Conservation (phyloP, 2,888 invertebrate species). For the Ophioninae sp. region DNA sequence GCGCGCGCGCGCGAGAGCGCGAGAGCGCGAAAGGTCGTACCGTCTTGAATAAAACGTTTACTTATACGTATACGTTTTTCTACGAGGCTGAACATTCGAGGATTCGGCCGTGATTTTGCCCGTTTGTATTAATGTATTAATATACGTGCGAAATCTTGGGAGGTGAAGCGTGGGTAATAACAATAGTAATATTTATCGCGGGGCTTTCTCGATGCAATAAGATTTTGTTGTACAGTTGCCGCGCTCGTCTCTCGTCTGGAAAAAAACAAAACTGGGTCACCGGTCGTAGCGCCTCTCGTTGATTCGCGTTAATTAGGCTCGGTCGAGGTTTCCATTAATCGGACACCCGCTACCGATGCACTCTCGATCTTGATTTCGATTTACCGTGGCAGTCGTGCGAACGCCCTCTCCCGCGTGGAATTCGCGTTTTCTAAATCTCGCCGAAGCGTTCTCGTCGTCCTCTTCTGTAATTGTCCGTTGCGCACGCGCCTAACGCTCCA, state of each 20-base stretch:
- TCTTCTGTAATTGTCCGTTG: slow-evolving; percentile 4
- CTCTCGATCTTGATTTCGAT: slow-evolving; percentile 69
- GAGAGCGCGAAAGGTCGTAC: not conserved
- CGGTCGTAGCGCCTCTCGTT: slow-evolving; percentile 63
- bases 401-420: slow-evolving; percentile 14
- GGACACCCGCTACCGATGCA: slow-evolving; percentile 62
- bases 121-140: slow-evolving; percentile 29
- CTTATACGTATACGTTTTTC: slow-evolving; percentile 13
- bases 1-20: not conserved
- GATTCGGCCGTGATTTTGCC: slow-evolving; percentile 29
- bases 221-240: slow-evolving; percentile 40
- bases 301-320: slow-evolving; percentile 68
- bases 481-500: slow-evolving; percentile 4
- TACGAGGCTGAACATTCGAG: slow-evolving; percentile 13
- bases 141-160: slow-evolving; percentile 35
- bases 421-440: slow-evolving; percentile 58
- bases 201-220: slow-evolving; percentile 35
- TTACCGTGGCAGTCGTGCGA: not conserved
- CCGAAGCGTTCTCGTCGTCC: not conserved
- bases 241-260: slow-evolving; percentile 48
- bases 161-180: not conserved
- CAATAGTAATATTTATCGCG: slow-evolving; percentile 7
- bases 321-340: slow-evolving; percentile 66
- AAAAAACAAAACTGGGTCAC: slow-evolving; percentile 62
- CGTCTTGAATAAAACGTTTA: not conserved